Base-by-base conservation (phyloP, 2,888 invertebrate genomes). In the Morpho helenor region DNA sequence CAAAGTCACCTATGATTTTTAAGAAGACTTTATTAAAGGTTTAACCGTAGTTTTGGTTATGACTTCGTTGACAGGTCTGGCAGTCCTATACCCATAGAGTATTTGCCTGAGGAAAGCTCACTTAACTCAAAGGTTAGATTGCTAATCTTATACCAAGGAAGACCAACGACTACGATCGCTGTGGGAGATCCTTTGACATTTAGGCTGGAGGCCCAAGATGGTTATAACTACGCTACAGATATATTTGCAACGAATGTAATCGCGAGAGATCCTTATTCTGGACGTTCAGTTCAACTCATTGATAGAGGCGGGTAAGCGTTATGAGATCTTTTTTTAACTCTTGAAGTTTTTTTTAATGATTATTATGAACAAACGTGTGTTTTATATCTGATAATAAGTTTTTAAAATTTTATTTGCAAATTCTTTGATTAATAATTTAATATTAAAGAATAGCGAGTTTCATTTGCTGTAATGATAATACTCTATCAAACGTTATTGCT, bases 191-290 rank as follows among this genome's bases (percentile, higher is more conserved):
- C 97, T 0, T 79, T 98, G 7, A 97, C 97, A 7, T 97, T 98
- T 91, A 93, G 96, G 63, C 82, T 98, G 52, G 97, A 97, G 85
- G 94, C 97, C 0, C 96, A 97, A 81, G 96, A 97, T 71, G 97
- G 97, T 63, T 96, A 96, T 72, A 96, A 96, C 75, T 96, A 97
- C 69, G 94, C 94, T 0, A 95, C 95, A 0, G 97, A 98, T 72
- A 97, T 98, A 66, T 98, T 98, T 76, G 97, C 97, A 0, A 97
- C 97, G 0, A 97, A 97, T 80, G 97, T 98, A 2, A 95, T 97
- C 8, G 97, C 97, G 0, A 93, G 97, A 73, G 97, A 98, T 92
- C 97, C 97, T 1, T 97, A 97, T 77, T 96, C 97, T 0, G 97
- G 97, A 60, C 90, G 97, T 76, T 96, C 96, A 23, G 97, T 97